Conservation (phyloP, 2,113 vertebrate species). For the Neolamprologus toae region DNA sequence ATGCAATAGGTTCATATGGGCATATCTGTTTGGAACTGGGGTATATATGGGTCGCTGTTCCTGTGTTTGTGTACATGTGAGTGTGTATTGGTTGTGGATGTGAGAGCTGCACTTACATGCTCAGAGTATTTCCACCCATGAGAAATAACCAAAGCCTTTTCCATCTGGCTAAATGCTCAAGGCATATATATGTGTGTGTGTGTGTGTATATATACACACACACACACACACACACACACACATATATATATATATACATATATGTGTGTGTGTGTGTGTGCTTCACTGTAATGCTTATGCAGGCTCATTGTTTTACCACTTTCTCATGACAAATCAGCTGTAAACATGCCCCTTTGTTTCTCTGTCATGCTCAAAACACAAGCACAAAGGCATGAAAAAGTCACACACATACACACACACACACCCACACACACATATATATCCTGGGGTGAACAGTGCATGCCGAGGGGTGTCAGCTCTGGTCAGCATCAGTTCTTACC, state of each 20-base stretch:
- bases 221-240: too few relatives aligned
- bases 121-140: constrained; percentile 16
- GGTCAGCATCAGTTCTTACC: constrained; percentile 39
- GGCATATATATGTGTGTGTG: not conserved
- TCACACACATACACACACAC: not conserved
- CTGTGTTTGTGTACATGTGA: not conserved
- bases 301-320: constrained; percentile 42
- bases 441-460: constrained; percentile 23
- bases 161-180: constrained; percentile 31
- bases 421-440: constrained; percentile 2
- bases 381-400: constrained; percentile 30
- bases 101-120: not conserved
- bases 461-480: constrained; percentile 54
- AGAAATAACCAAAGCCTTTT: constrained; percentile 40
- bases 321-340: constrained; percentile 56
- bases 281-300: constrained; percentile 11
- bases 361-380: constrained; percentile 26
- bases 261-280: not conserved
- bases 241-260: accelerated
- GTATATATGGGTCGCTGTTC: not conserved
- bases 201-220: accelerated
- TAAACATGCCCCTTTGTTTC: constrained; percentile 49
- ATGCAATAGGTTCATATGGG: not conserved
- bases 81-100: constrained; percentile 1
- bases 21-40: not conserved